Conservation (phyloP, 2,888 invertebrate species). For the Magallana nippona region DNA sequence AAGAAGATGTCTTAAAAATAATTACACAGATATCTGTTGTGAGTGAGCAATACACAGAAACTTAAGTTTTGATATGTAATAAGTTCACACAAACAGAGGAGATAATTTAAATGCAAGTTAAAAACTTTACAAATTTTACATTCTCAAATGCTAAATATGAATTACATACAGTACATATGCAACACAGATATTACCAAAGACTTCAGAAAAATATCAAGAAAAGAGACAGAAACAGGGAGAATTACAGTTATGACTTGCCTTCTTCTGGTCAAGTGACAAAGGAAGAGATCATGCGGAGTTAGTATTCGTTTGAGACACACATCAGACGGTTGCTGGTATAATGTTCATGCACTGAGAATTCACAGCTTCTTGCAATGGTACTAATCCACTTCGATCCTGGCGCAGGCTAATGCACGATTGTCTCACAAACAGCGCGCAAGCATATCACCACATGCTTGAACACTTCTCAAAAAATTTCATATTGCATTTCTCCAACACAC, state of each 20-base stretch:
- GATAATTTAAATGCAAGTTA: no score
- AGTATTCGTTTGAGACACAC: constrained; percentile 25
- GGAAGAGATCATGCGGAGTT: constrained; percentile 27
- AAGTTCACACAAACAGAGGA: no score
- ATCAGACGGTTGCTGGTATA: constrained; percentile 22
- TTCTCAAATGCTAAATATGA: no score
- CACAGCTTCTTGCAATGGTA: constrained; percentile 11
- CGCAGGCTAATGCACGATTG: constrained; percentile 6
- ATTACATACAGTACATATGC: no score
- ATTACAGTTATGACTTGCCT: neutral
- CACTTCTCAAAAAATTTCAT: neutral
- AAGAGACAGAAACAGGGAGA: neutral
- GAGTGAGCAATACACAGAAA: no score
- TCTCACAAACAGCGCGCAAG: neutral
- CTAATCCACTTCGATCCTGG: neutral
- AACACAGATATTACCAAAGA: no score
- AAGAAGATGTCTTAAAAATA: no score
- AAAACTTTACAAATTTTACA: no score
- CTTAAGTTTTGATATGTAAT: no score
- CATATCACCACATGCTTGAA: neutral
- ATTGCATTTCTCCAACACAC: no score
- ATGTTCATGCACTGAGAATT: constrained; percentile 23
- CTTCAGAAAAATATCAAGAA: neutral
- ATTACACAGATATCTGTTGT: no score
- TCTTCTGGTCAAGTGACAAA: constrained; percentile 14